Percentiles rank a stretch among this genome's conserved stretches.
Evolutionary conservation across 2,888 invertebrate species (phyloP).

Genomic region (Tiliacea citrago): DNA sequence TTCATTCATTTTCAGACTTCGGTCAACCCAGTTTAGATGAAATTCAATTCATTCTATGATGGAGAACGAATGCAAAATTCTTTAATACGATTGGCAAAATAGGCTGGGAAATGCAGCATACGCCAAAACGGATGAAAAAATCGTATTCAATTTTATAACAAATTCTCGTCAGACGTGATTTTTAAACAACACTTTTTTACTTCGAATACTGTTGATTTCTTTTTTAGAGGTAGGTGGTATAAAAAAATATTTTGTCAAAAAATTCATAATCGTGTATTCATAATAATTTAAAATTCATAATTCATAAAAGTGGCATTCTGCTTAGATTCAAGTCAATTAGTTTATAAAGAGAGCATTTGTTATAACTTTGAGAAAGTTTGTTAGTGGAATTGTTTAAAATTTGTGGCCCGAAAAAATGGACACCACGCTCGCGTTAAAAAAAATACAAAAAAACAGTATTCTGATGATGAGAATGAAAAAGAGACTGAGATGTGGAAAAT

Average conservation of each 20-base stretch:
- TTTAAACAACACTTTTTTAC: neutral
- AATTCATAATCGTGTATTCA: too few species aligned
- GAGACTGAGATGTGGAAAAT: too few species aligned
- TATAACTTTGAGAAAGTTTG: neutral
- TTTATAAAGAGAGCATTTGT: neutral
- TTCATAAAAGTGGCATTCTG: neutral
- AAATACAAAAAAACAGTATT: neutral
- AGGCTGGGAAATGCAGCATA: slow-evolving; percentile 29
- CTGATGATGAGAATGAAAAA: neutral
- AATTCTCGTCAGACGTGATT: neutral
- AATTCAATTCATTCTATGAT: slow-evolving; percentile 50
- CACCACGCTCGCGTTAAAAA: neutral
- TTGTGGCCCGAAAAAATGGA: too few species aligned
- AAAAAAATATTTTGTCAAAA: neutral
- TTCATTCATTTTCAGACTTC: slow-evolving; percentile 11
- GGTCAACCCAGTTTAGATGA: slow-evolving; percentile 38
- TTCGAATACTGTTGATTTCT: neutral
- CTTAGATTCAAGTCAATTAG: neutral
- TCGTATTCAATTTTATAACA: neutral
- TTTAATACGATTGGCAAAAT: slow-evolving; percentile 44
- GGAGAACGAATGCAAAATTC: slow-evolving; percentile 49
- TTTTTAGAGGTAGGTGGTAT: neutral
- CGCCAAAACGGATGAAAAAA: slow-evolving; percentile 2
- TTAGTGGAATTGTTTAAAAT: too few species aligned
- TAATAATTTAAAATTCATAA: too few species aligned